Base-by-base conservation (phyloP, 92 coral and sea anemone genomes). In the Meandrina meandrites region DNA sequence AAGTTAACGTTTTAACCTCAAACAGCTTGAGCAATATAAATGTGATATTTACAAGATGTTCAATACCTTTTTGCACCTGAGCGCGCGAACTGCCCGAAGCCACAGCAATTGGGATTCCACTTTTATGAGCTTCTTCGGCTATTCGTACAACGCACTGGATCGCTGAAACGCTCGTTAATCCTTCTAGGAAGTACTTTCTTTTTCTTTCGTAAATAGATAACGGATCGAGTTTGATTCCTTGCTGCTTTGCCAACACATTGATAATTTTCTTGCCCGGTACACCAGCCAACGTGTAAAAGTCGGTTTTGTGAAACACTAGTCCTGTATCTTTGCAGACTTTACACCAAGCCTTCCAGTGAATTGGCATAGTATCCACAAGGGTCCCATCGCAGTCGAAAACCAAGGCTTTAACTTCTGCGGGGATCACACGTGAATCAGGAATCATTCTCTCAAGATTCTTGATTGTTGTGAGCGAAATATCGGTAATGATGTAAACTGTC, bases 371-470 rank as follows among this genome's bases (percentile, higher is more conserved):
- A 80, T 97, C 94, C 18, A 97, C 86, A 27, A 97, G 88, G 15
- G 99, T 97, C 35, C 99, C 99, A 88, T 97, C 99, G 51, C 99
- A 97, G 81, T 97, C 99, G 75, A 97, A 95, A 8, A 97, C 93
- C 6, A 97, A 64, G 14, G 93, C 99, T 87, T 94, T 94, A 6
- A 97, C 92, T 36, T 89, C 91, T 78, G 80, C 89, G 57, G 97
- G 91, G 45, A 97, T 88, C 53, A 87, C 24, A 79, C 80, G 75
- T 62, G 88, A 76, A 76, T 85, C 88, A 42, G 88, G 88, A 66
- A 85, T 85, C 88, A 85, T 85, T 77, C 21, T 76, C 40, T 27
- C 27, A 45, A 62, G 34, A 19, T 83, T 5, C 16, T 68, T 34
- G 31, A 79, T 34, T 32, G 54, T 24, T 83, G 19, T 32, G 62